Conservation (phyloP, 2,888 invertebrate species). For the Osedax fenrisi region DNA sequence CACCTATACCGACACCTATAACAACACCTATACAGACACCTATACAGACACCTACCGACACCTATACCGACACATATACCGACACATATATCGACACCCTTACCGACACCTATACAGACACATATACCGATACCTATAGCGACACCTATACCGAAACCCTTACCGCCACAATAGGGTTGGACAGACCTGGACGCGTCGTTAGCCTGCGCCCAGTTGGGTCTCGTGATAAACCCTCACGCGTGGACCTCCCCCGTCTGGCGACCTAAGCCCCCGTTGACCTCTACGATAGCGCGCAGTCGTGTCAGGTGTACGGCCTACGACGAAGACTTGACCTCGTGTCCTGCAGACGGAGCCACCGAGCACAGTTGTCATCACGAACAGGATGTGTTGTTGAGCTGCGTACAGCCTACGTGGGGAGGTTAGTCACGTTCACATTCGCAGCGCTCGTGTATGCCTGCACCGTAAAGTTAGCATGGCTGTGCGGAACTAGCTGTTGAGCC, state of each 20-base stretch:
- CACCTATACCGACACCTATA: no score
- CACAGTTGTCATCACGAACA: constrained; percentile 57
- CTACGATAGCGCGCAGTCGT: constrained; percentile 55
- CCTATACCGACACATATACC: no score
- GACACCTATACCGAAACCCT: no score
- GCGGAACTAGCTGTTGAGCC: no score
- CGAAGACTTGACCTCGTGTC: constrained; percentile 73
- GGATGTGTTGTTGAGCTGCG: constrained; percentile 49
- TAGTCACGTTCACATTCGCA: constrained; percentile 17
- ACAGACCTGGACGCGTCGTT: constrained; percentile 77
- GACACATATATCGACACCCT: no score
- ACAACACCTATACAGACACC: no score
- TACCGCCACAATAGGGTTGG: constrained; percentile 64
- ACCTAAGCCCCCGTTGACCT: constrained; percentile 51
- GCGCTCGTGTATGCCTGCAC: no score
- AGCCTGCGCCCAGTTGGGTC: constrained; percentile 85
- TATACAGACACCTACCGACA: no score
- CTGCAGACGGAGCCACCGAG: constrained; percentile 58
- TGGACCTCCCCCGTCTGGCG: no score
- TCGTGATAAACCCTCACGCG: constrained; percentile 78
- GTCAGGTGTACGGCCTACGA: constrained; percentile 82
- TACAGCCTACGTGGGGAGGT: constrained; percentile 52
- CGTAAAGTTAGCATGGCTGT: no score
- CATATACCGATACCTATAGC: no score
- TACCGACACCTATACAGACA: no score